A percentile compares a stretch with the other conserved stretches of the same genome.
These are phyloP conservation scores for Salarias fasciatus DNA, from an alignment of 2,797 vertebrate species.

Conservation along the genomic window DNA sequence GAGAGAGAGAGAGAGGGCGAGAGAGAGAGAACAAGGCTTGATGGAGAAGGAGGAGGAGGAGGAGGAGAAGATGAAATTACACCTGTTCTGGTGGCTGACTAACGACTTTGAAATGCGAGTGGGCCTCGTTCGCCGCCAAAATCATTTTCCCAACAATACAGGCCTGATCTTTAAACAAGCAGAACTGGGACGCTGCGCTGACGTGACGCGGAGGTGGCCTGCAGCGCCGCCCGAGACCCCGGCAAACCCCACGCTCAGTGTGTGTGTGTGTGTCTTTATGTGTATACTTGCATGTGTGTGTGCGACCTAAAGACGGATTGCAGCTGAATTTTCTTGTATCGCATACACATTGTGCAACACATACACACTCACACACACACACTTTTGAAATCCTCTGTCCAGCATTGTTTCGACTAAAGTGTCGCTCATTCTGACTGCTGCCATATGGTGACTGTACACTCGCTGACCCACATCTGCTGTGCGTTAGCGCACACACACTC, in stretches of 20 bases:
- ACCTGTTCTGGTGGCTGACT: slow-evolving; percentile 90
- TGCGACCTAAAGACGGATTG: not conserved
- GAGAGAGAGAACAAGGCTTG: slow-evolving; percentile 46
- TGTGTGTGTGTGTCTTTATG: slow-evolving; percentile 19
- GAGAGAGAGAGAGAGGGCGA: slow-evolving; percentile 50
- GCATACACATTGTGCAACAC: not conserved
- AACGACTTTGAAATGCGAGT: slow-evolving; percentile 90
- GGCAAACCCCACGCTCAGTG: not conserved
- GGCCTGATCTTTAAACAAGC: slow-evolving; percentile 86
- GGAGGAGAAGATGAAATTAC: slow-evolving; percentile 92
- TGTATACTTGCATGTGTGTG: too few species aligned
- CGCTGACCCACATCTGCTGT: slow-evolving; percentile 79
- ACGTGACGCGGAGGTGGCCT: slow-evolving; percentile 50
- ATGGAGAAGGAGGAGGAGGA: slow-evolving; percentile 56
- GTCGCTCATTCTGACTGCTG: slow-evolving; percentile 64
- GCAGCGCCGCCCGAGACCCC: not conserved
- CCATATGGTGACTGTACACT: slow-evolving; percentile 82
- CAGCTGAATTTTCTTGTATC: too few species aligned
- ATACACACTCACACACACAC: slow-evolving; percentile 14
- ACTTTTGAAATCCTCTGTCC: slow-evolving; percentile 27
- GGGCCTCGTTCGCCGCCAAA: slow-evolving; percentile 84
- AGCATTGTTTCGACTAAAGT: slow-evolving; percentile 46
- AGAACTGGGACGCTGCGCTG: slow-evolving; percentile 75
- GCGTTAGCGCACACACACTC: slow-evolving; percentile 60
- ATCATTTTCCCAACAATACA: slow-evolving; percentile 88